phyloP scores from a whole-genome alignment of 1,140 invertebrate genomes.

The Acyrthosiphon pisum region DNA sequence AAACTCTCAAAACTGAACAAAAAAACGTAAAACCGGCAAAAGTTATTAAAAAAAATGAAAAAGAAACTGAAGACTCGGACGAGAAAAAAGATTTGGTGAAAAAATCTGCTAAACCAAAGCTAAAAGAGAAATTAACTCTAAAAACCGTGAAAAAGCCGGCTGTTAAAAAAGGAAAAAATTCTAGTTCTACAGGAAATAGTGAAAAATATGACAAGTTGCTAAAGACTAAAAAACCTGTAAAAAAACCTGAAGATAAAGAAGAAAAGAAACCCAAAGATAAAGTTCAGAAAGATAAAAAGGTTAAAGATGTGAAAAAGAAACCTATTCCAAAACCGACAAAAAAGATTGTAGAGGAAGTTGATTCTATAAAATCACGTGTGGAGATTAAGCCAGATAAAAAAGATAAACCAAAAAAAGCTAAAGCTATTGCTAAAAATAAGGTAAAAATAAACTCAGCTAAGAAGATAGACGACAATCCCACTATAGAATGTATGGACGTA shows the following conservation, averaged over 20 bases:
- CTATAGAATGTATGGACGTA: slow-evolving; percentile 40
- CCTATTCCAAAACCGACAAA: slow-evolving; percentile 12
- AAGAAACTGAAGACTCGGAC: slow-evolving; percentile 18
- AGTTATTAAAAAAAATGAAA: slow-evolving; percentile 45
- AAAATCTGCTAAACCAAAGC: slow-evolving; percentile 41
- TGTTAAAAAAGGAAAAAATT: slow-evolving; percentile 57
- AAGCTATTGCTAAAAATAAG: slow-evolving; percentile 11
- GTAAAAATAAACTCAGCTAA: slow-evolving; percentile 22
- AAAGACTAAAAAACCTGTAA: slow-evolving; percentile 46
- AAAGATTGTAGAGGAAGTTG: slow-evolving; percentile 47
- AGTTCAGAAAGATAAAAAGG: slow-evolving; percentile 55
- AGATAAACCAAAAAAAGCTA: neutral
- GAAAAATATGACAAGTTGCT: slow-evolving; percentile 55
- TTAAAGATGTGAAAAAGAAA: slow-evolving; percentile 56
- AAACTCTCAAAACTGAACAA: slow-evolving; percentile 30
- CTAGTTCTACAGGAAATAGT: neutral
- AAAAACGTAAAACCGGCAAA: slow-evolving; percentile 55
- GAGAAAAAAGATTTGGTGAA: slow-evolving; percentile 50
- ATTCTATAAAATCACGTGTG: slow-evolving; percentile 8
- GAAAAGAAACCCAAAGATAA: slow-evolving; percentile 58
- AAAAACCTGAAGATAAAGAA: slow-evolving; percentile 55
- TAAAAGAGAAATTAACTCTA: slow-evolving; percentile 45
- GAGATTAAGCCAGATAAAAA: slow-evolving; percentile 38
- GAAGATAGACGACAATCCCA: slow-evolving; percentile 40
- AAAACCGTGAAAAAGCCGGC: slow-evolving; percentile 32